Percentiles rank a stretch among this genome's conserved stretches.
These are phyloP conservation scores for Rhingia rostrata DNA, from an alignment of 2,888 invertebrate species.

Conservation along the genomic window DNA sequence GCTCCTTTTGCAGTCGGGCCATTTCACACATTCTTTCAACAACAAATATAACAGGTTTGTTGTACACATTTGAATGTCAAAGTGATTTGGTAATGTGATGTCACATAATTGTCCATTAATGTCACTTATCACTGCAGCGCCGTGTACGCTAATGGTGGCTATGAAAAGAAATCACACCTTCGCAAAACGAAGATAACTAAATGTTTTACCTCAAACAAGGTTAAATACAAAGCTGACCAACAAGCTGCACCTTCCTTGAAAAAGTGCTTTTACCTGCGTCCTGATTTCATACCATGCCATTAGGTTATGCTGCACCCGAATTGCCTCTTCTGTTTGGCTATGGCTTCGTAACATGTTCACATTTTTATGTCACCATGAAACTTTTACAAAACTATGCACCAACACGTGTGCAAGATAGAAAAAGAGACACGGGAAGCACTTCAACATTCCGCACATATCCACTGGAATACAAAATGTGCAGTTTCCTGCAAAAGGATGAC, in stretches of 20 bases:
- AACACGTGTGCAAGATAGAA: constrained; percentile 36
- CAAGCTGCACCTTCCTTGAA: constrained; percentile 36
- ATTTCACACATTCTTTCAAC: no score
- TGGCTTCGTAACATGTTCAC: constrained; percentile 31
- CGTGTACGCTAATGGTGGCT: no score
- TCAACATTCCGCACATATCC: constrained; percentile 53
- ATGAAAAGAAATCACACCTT: no score
- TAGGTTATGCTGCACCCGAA: constrained; percentile 26
- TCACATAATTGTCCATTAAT: no score
- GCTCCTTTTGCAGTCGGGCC: no score
- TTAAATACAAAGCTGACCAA: constrained; percentile 11
- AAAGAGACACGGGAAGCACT: constrained; percentile 31
- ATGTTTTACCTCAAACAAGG: not conserved
- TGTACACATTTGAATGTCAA: no score
- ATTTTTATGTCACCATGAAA: constrained; percentile 51
- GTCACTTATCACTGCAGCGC: no score
- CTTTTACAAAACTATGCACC: constrained; percentile 52
- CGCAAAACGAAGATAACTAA: not conserved
- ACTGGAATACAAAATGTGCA: constrained; percentile 42
- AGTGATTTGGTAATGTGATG: no score
- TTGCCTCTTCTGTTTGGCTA: constrained; percentile 3
- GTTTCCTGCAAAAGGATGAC: constrained; percentile 20
- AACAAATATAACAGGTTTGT: no score
- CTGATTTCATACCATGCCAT: constrained; percentile 43
- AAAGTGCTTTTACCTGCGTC: constrained; percentile 34